These are phyloP conservation scores for Cyclophora albipunctata DNA, from an alignment of 2,888 invertebrate species.

Conservation along the genomic window DNA sequence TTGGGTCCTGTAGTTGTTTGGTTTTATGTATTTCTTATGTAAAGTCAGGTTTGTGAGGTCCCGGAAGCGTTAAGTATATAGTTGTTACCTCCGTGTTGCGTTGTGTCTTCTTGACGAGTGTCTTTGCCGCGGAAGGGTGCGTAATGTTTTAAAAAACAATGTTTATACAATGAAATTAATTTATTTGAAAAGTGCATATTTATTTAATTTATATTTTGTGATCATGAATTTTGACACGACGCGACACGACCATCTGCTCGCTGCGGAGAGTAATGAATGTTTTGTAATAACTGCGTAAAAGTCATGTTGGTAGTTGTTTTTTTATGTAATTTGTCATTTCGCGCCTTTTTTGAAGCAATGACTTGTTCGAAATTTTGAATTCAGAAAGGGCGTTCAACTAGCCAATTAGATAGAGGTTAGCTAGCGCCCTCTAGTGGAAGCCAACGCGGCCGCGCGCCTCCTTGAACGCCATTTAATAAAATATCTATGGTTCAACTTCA, in stretches of 20 bases:
- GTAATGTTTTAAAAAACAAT: too few species aligned
- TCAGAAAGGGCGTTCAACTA: constrained; percentile 21
- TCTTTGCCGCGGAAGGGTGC: too few species aligned
- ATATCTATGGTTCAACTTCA: constrained; percentile 58
- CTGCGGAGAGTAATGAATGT: constrained; percentile 53
- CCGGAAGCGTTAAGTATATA: too few species aligned
- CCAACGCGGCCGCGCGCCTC: constrained; percentile 64
- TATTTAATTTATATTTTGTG: too few species aligned
- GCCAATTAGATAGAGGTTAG: constrained; percentile 35
- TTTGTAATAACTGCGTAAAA: constrained; percentile 35
- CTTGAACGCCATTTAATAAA: constrained; percentile 40
- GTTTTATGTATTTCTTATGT: constrained; percentile 16
- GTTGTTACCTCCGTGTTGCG: constrained; percentile 3
- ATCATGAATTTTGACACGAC: too few species aligned
- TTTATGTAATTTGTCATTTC: constrained; percentile 27
- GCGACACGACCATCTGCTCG: constrained; percentile 28
- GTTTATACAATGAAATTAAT: too few species aligned
- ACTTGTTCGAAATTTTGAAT: background rate
- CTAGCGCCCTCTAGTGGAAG: constrained; percentile 47
- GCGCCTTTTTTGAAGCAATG: constrained; percentile 32
- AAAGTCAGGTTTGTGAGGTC: constrained; percentile 5
- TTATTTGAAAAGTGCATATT: too few species aligned
- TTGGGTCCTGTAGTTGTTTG: constrained; percentile 30
- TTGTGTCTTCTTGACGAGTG: constrained; percentile 21
- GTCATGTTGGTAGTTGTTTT: constrained; percentile 36